Base-by-base conservation (phyloP, 2,888 invertebrate species). In the Troides aeacus region DNA sequence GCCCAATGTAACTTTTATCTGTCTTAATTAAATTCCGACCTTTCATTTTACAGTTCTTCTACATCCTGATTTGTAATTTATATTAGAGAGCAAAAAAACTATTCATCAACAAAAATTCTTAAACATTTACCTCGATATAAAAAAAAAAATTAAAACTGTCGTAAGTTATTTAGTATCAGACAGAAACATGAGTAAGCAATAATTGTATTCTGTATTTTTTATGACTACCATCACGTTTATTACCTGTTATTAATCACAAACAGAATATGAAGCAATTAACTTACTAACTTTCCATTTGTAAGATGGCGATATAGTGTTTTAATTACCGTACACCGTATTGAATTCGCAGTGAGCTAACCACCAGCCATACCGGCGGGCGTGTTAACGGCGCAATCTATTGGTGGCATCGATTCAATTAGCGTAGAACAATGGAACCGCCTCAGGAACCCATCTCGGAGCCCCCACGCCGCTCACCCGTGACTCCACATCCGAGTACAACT, bases 331-430 rank as follows among this genome's bases (percentile, higher is more conserved):
- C 59, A 66, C 68, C 68, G 66, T 56, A 62, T 56, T 67, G 57
- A 42, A 62, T 57, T 57, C 21, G 23, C 23, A 46, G 21, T 57
- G 39, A 61, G 46, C 36, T 42, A 15, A 71, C 72, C 50, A 70
- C 65, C 36, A 61, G 62, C 36, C 17, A 18, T 57, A 50, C 39
- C 70, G 66, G 42, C 46, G 67, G 72, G 59, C 72, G 64, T 70
- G 69, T 72, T 72, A 74, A 75, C 75, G 73, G 71, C 75, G 73
- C 81, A 87, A 89, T 89, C 88, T 90, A 89, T 88, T 83, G 87
- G 88, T 86, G 85, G 89, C 89, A 90, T 90, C 89, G 84, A 90
- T 89, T 90, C 87, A 91, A 91, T 91, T 91, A 90, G 87, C 82
- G 80, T 75, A 80, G 83, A 90, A 91, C 90, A 90, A 91, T 90